A percentile compares a stretch with the other conserved stretches of the same genome.
These are phyloP conservation scores for Palaemon carinicauda DNA, from an alignment of 1,140 invertebrate species.

Conservation along the genomic window DNA sequence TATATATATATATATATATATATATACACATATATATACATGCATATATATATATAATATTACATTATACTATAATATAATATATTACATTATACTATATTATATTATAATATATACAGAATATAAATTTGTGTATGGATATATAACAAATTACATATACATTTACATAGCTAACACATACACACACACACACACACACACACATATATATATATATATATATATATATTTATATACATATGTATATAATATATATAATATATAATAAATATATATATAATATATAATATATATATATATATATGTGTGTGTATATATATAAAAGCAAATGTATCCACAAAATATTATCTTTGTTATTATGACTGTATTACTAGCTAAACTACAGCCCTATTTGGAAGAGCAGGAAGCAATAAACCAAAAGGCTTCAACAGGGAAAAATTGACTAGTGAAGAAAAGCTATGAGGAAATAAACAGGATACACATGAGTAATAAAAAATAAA, in stretches of 20 bases:
- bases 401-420: too few relatives aligned
- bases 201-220: neutral
- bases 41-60: neutral
- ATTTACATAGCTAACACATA: neutral
- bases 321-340: conserved; percentile 4
- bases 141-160: neutral
- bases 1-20: neutral
- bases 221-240: conserved; percentile 19
- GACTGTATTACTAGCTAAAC: too few relatives aligned
- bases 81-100: too few relatives aligned
- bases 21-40: neutral
- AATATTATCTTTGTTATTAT: too few relatives aligned
- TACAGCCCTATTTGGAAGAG: too few relatives aligned
- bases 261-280: conserved; percentile 30
- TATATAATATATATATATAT: conserved; percentile 10
- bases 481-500: too few relatives aligned
- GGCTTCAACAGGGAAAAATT: too few relatives aligned
- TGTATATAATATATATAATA: conserved; percentile 15
- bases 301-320: neutral
- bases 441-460: too few relatives aligned
- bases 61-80: too few relatives aligned
- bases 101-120: too few relatives aligned
- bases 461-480: too few relatives aligned
- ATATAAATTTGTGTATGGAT: too few relatives aligned
- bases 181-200: neutral